phyloP scores from a whole-genome alignment of 1,140 invertebrate species.

The Radopholus similis region DNA sequence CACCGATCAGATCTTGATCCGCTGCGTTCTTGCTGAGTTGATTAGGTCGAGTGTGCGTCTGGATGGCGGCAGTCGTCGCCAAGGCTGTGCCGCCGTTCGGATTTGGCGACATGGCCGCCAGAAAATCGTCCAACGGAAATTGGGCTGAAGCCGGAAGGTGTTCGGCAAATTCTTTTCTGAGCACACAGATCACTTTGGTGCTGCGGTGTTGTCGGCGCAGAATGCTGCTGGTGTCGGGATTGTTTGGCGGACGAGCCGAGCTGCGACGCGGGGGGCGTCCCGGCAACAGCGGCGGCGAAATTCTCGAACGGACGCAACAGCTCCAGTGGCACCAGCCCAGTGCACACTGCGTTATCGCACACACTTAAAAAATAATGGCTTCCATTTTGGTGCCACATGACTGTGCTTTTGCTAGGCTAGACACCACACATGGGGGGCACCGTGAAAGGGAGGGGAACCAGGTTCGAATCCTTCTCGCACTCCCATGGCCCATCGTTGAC shows the following conservation, averaged over 20 bases:
- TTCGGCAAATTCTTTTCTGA: not conserved
- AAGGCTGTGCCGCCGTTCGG: no score
- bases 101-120: no score
- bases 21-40: not conserved
- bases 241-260: not conserved
- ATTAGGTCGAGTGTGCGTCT: no score
- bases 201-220: no score
- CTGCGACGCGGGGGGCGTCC: not conserved
- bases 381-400: not conserved
- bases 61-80: no score
- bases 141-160: not conserved
- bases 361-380: conserved; percentile 24
- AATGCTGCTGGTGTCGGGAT: not conserved
- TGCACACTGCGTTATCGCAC: conserved; percentile 31
- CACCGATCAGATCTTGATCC: conserved; percentile 2
- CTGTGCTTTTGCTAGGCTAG: not conserved
- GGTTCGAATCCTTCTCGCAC: not conserved
- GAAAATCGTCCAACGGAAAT: no score
- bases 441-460: not conserved
- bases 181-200: not conserved
- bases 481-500: not conserved
- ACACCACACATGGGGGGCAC: not conserved
- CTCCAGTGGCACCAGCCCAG: conserved; percentile 21
- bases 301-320: conserved; percentile 18
- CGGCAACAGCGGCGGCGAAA: not conserved